A percentile compares a stretch with the other conserved stretches of the same genome.
phyloP scores from a whole-genome alignment of 2,113 vertebrate genomes.

The Platycercus adscitus region DNA sequence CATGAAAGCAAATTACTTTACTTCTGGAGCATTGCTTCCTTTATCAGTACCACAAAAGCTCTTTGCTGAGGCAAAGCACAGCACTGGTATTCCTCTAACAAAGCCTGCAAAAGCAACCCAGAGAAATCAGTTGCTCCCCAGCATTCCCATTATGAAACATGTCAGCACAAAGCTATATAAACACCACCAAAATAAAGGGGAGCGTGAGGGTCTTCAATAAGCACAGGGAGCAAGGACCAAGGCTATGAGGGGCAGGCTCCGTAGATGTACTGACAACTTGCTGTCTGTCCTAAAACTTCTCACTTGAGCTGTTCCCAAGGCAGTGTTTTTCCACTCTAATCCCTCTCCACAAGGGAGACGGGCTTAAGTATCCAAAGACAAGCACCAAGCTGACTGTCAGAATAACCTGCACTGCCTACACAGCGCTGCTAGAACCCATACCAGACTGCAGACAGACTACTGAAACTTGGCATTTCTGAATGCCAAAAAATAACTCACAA shows the following conservation, averaged over 20 bases:
- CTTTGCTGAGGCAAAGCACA: background rate
- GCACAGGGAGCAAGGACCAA: rapidly evolving
- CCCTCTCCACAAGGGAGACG: background rate
- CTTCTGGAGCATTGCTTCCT: background rate
- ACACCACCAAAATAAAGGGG: background rate
- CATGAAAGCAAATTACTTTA: background rate
- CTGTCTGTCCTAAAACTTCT: background rate
- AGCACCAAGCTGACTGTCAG: background rate
- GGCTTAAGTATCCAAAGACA: background rate
- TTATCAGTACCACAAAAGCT: background rate
- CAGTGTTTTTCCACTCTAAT: background rate
- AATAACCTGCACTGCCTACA: background rate
- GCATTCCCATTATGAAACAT: background rate
- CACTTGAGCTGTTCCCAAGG: background rate
- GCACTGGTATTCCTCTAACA: background rate
- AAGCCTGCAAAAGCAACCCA: background rate
- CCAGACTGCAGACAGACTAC: background rate
- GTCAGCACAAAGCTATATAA: background rate
- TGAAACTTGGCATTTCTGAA: background rate
- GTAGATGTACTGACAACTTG: background rate
- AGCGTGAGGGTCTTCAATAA: background rate
- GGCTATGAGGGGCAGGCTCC: background rate
- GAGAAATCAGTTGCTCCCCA: background rate
- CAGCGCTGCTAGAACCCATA: background rate
- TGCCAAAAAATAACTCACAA: background rate